Evolutionary conservation across 53 echinoderm and acorn worm species (phyloP).

Genomic region (Patiria pectinifera): DNA sequence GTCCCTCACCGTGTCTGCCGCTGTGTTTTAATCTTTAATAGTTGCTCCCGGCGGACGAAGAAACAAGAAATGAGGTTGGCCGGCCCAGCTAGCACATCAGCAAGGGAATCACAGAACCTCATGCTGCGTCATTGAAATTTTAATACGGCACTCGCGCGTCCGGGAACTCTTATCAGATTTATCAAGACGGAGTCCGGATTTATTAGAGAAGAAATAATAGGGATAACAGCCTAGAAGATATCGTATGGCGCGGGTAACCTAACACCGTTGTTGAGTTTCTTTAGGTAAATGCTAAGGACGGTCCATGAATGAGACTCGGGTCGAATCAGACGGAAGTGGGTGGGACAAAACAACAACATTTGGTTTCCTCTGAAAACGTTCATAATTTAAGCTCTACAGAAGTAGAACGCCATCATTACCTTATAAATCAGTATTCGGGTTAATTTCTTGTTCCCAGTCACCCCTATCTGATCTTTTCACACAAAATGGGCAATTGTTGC

Average conservation of each 20-base stretch:
- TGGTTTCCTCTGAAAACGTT: too few species aligned
- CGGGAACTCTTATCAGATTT: background rate
- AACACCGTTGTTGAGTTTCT: background rate
- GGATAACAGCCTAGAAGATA: background rate
- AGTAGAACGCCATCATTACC: too few species aligned
- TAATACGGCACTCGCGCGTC: background rate
- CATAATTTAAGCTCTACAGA: too few species aligned
- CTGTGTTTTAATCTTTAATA: conserved; percentile 4
- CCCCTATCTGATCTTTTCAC: too few species aligned
- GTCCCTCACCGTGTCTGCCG: background rate
- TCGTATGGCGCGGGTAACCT: too few species aligned
- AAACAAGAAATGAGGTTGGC: background rate
- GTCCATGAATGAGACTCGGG: too few species aligned
- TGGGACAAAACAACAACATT: too few species aligned
- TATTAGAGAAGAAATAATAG: background rate
- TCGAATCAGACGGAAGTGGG: too few species aligned
- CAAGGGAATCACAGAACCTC: background rate
- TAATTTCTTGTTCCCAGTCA: too few species aligned
- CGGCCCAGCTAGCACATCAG: background rate
- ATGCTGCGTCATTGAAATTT: background rate
- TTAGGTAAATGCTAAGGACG: background rate
- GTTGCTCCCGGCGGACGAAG: background rate
- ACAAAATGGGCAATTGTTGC: too few species aligned
- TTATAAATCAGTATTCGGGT: too few species aligned
- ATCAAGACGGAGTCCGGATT: background rate